Evolutionary conservation across 2,797 vertebrate species (phyloP), one percentile per base, ranked within the genome.

Genomic region (Zalophus californianus): DNA sequence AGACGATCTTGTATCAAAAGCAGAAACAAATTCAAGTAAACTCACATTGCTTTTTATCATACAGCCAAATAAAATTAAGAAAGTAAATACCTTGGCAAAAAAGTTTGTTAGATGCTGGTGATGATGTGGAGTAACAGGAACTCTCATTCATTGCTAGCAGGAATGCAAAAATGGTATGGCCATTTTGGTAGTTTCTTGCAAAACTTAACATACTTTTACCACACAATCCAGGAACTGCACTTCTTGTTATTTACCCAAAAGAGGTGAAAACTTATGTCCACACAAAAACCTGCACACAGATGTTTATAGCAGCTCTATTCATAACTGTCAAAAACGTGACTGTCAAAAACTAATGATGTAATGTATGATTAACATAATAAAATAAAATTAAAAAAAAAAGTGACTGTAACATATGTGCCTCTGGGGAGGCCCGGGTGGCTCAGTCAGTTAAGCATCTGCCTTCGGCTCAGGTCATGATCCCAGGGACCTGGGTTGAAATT

Each of bases 21-120:
- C 0, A 73, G 38, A 38, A 95, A 93, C 13, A 90, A 75, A 89
- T 12, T 82, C 44, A 80, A 80, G 12, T 91, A 93, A 79, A 96
- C 8, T 90, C n/a, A 54, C 60, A 93, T 41, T 84, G 41, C 50
- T 90, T 85, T 91, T 96, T 64, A 88, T 60, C 29, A 52, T 68
- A 92, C 75, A 94, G 58, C 7, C 13, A 97, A 96, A 94, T 91
- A 32, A 73, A 90, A 90, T 62, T 79, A 83, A 83, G 13, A 73
- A 90, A 96, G 29, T 35, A 62, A 84, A 7, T 21, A 68, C 10
- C 10, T 83, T 48, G 86, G 27, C 58, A 58, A 86, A 90, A 50
- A 70, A 44, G 14, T 32, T 66, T 80, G 64, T 86, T 52, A 80
- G 79, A 64, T 13, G 41, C 29, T 73, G 29, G 4, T 48, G 66